These are phyloP conservation scores for Drosophila barbarae DNA, from an alignment of 2,888 invertebrate species.

Conservation along the genomic window DNA sequence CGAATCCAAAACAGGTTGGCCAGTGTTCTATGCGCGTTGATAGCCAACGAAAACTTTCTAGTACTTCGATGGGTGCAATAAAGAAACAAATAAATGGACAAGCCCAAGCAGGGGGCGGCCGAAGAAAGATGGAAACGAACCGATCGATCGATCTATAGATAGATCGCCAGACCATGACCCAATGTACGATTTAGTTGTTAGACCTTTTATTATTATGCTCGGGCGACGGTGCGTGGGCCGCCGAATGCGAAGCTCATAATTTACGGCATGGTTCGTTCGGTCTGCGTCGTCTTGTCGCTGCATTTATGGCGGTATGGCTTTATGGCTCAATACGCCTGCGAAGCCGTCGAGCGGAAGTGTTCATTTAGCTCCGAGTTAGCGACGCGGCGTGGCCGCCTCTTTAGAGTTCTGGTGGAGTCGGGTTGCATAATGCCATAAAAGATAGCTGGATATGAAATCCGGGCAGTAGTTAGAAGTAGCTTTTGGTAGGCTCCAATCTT, in stretches of 20 bases:
- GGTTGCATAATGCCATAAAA: constrained; percentile 34
- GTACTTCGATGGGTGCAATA: constrained; percentile 42
- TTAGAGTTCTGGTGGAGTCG: constrained; percentile 33
- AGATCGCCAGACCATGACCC: constrained; percentile 68
- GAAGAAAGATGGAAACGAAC: constrained; percentile 29
- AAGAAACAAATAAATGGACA: constrained; percentile 41
- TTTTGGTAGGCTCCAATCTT: constrained; percentile 45
- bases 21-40: constrained; percentile 31
- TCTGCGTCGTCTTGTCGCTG: constrained; percentile 61
- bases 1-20: constrained; percentile 18
- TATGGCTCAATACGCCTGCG: constrained; percentile 67
- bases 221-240: constrained; percentile 62
- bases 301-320: constrained; percentile 62
- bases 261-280: constrained; percentile 52
- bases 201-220: constrained; percentile 56
- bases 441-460: constrained; percentile 54
- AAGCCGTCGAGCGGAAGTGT: constrained; percentile 61
- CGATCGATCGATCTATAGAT: constrained; percentile 64
- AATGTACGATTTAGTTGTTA: constrained; percentile 69
- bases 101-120: constrained; percentile 6
- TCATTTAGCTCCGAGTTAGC: constrained; percentile 48
- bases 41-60: constrained; percentile 46
- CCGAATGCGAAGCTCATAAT: constrained; percentile 53
- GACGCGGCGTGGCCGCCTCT: constrained; percentile 36
- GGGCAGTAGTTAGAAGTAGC: constrained; percentile 17